Evolutionary conservation across 2,113 vertebrate species (phyloP).

Genomic region (Gymnocephalus cernua): DNA sequence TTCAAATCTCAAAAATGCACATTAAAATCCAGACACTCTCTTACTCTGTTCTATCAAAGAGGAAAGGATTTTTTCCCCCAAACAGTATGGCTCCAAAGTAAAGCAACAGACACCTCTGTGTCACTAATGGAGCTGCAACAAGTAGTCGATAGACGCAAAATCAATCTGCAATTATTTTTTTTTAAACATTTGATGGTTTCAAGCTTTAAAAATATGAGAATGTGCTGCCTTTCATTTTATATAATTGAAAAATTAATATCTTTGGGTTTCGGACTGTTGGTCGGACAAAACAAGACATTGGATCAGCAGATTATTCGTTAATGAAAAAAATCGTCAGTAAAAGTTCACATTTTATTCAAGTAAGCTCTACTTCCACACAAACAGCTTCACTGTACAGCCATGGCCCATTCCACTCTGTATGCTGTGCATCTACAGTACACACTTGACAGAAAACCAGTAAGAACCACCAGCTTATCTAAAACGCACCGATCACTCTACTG

Average conservation of each 20-base stretch:
- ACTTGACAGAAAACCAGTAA: not conserved
- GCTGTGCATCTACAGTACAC: not conserved
- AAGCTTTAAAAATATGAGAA: not conserved
- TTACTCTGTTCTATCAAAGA: not conserved
- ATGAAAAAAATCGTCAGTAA: not conserved
- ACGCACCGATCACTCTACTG: not conserved
- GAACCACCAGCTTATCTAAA: slow-evolving; percentile 51
- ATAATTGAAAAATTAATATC: not conserved
- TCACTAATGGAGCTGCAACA: not conserved
- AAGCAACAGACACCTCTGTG: not conserved
- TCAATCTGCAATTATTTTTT: not conserved
- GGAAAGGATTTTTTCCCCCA: not conserved
- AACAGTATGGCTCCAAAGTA: not conserved
- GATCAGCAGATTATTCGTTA: not conserved
- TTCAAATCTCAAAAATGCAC: not conserved
- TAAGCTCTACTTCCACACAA: not conserved
- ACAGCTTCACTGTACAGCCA: not conserved
- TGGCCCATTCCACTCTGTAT: slow-evolving; percentile 23
- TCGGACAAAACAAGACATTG: not conserved
- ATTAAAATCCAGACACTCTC: not conserved
- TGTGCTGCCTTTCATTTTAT: not conserved
- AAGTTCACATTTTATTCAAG: not conserved
- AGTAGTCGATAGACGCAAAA: not conserved
- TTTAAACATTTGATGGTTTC: not conserved
- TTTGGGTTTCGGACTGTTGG: not conserved